Evolutionary conservation across 2,888 invertebrate species (phyloP).

Genomic region (Limnephilus marmoratus): DNA sequence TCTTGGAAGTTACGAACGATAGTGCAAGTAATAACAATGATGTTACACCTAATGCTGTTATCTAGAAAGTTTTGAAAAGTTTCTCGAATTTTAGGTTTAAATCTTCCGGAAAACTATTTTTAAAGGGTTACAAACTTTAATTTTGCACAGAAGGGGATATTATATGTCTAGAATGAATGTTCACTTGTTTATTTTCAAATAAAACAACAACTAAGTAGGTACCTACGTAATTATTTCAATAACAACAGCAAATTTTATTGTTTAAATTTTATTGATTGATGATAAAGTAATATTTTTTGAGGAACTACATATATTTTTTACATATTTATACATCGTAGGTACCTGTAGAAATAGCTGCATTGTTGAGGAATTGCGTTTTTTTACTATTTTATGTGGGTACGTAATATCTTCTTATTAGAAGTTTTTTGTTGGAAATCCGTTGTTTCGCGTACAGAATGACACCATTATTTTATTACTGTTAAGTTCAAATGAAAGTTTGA

Average conservation of each 20-base stretch:
- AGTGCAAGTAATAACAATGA: neutral
- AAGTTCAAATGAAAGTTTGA: neutral
- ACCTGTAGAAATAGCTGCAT: too few relatives aligned
- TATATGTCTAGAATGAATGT: neutral
- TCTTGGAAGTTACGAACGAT: neutral
- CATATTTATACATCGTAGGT: too few relatives aligned
- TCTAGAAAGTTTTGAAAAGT: neutral
- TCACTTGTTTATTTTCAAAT: too few relatives aligned
- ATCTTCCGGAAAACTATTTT: neutral
- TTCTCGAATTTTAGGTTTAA: neutral
- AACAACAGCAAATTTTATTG: too few relatives aligned
- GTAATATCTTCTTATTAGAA: neutral
- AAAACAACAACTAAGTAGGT: too few relatives aligned
- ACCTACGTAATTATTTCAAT: too few relatives aligned
- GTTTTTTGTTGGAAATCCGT: neutral
- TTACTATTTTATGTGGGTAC: too few relatives aligned
- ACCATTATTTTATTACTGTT: neutral
- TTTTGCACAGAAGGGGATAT: neutral
- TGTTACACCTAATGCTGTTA: neutral
- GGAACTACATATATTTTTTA: too few relatives aligned
- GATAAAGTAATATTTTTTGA: too few relatives aligned
- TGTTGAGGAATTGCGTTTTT: too few relatives aligned
- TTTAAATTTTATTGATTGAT: too few relatives aligned
- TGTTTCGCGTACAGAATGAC: neutral
- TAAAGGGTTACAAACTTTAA: neutral